Conservation (phyloP, 2,113 vertebrate species). For the Paralichthys olivaceus region DNA sequence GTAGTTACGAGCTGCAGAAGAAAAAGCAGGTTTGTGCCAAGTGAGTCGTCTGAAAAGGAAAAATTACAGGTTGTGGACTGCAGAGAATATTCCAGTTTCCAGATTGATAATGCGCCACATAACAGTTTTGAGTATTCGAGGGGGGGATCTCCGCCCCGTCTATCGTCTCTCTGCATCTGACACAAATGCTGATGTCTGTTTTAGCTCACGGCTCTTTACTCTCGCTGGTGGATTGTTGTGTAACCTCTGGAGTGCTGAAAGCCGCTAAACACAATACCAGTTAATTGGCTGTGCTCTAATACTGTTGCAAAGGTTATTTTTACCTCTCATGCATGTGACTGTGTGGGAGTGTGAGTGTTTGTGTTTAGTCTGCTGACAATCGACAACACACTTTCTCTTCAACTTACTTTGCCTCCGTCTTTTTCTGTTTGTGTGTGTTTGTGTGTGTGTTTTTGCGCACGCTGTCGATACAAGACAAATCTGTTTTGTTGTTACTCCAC, state of each 20-base stretch:
- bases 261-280: slow-evolving; percentile 43
- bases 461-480: background rate
- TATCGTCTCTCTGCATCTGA: slow-evolving; percentile 34
- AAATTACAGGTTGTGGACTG: slow-evolving; percentile 6
- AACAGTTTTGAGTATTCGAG: slow-evolving; percentile 11
- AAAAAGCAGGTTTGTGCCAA: slow-evolving; percentile 7
- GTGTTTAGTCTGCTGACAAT: slow-evolving; percentile 1
- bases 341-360: slow-evolving; percentile 6
- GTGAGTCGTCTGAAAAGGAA: background rate
- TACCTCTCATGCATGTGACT: too few relatives aligned
- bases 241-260: slow-evolving; percentile 16
- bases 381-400: too few relatives aligned
- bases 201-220: slow-evolving; percentile 11
- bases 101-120: slow-evolving; percentile 14
- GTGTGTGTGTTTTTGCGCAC: background rate
- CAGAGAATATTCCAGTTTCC: background rate
- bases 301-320: slow-evolving; percentile 50
- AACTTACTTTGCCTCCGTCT: too few relatives aligned
- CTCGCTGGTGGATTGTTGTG: slow-evolving; percentile 23
- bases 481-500: background rate
- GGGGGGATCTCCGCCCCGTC: slow-evolving; percentile 8
- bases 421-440: slow-evolving; percentile 3
- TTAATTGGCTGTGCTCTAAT: slow-evolving; percentile 53
- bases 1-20: slow-evolving; percentile 12
- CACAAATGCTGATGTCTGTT: slow-evolving; percentile 43